A percentile compares a stretch with the other conserved stretches of the same genome.
Conservation (phyloP, 2,797 vertebrate genomes). For the Schizothorax lantsangensis region DNA sequence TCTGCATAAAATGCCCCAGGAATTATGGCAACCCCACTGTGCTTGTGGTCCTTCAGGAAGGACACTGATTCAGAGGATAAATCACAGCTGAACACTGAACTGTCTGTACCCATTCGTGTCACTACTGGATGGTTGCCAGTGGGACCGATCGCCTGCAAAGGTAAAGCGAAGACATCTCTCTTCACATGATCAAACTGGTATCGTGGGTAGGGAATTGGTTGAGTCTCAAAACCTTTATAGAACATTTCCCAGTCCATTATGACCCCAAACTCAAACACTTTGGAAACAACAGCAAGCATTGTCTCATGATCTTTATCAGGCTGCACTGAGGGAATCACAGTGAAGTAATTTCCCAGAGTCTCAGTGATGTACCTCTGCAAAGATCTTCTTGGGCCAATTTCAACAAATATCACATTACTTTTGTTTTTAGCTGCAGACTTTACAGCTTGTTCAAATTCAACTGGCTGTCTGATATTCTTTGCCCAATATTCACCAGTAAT, state of each 20-base stretch:
- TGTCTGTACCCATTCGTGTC: conserved; percentile 64
- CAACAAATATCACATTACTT: conserved; percentile 80
- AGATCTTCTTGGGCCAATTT: conserved; percentile 82
- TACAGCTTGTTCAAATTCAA: conserved; percentile 80
- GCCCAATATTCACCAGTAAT: conserved; percentile 83
- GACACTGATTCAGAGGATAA: conserved; percentile 70
- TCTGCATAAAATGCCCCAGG: conserved; percentile 86
- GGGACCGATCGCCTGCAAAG: conserved; percentile 50
- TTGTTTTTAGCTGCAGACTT: conserved; percentile 71
- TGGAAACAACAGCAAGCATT: conserved; percentile 71
- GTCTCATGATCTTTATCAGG: conserved; percentile 79
- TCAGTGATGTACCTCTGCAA: conserved; percentile 84
- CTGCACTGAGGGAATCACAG: conserved; percentile 78
- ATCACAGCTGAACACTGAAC: conserved; percentile 75
- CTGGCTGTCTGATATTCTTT: conserved; percentile 81
- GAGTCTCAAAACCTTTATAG: conserved; percentile 76
- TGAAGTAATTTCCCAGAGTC: conserved; percentile 74
- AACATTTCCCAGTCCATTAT: conserved; percentile 79
- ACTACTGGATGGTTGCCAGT: conserved; percentile 72
- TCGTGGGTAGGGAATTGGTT: conserved; percentile 76
- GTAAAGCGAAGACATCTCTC: conserved; percentile 49
- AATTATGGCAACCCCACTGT: conserved; percentile 79
- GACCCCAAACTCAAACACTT: conserved; percentile 82
- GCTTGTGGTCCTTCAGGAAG: conserved; percentile 84
- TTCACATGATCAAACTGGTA: conserved; percentile 82